phyloP scores from a whole-genome alignment of 2,113 vertebrate species.

The Caretta caretta region DNA sequence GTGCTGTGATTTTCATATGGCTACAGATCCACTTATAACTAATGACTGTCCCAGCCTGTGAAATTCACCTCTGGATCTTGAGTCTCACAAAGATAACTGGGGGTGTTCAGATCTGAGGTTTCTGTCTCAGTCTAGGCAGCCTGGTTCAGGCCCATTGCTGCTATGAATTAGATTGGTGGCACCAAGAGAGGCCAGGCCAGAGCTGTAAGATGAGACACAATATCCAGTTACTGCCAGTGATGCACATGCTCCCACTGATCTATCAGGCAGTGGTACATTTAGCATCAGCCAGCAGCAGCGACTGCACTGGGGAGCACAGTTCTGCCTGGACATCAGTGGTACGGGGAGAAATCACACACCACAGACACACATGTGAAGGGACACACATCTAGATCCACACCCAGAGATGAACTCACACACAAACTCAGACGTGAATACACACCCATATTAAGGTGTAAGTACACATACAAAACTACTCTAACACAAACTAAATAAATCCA shows the following conservation, averaged over 20 bases:
- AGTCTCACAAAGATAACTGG: not conserved
- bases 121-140: not conserved
- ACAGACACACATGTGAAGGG: not conserved
- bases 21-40: not conserved
- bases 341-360: not conserved
- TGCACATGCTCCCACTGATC: not conserved
- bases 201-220: not conserved
- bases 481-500: not conserved
- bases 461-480: not conserved
- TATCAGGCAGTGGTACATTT: not conserved
- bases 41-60: too few relatives aligned
- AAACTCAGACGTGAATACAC: not conserved
- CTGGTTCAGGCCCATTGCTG: not conserved
- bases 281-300: not conserved
- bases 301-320: too few relatives aligned
- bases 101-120: too few relatives aligned
- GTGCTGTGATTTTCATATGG: not conserved
- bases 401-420: not conserved
- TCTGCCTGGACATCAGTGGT: not conserved
- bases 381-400: not conserved
- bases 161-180: not conserved
- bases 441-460: not conserved
- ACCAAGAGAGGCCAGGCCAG: not conserved
- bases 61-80: not conserved
- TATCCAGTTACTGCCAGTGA: not conserved